Evolutionary conservation across 2,797 vertebrate species (phyloP).

Genomic region (Apogon talboti): DNA sequence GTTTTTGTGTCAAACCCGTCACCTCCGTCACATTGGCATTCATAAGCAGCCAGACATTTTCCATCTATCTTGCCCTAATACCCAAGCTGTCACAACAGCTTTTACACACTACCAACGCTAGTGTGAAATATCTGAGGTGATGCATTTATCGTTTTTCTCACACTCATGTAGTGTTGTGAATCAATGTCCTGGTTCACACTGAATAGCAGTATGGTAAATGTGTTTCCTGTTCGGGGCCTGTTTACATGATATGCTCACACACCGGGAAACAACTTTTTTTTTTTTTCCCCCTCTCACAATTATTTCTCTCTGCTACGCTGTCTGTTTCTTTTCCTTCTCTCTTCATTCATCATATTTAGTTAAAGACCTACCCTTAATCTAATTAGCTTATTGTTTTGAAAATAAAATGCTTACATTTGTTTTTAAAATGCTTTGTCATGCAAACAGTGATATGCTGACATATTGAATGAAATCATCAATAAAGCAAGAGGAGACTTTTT

Average conservation of each 20-base stretch:
- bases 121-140: conserved; percentile 85
- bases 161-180: conserved; percentile 82
- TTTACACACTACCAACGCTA: conserved; percentile 77
- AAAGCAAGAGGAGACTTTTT: conserved; percentile 72
- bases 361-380: conserved; percentile 35
- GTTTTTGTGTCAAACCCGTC: conserved; percentile 81
- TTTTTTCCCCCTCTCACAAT: conserved; percentile 9
- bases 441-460: conserved; percentile 71
- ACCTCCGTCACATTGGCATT: conserved; percentile 81
- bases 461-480: conserved; percentile 78
- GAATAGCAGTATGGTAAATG: conserved; percentile 79
- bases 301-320: conserved; percentile 8
- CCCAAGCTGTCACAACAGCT: conserved; percentile 84
- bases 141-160: conserved; percentile 85
- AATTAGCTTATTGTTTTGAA: conserved; percentile 33
- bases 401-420: conserved; percentile 82
- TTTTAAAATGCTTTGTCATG: conserved; percentile 78
- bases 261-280: conserved; percentile 64
- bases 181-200: conserved; percentile 81
- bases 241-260: conserved; percentile 79
- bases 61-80: conserved; percentile 80
- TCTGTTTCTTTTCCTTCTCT: conserved; percentile 6
- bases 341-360: conserved; percentile 30
- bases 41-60: conserved; percentile 82
- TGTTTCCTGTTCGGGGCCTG: conserved; percentile 73